phyloP scores from a whole-genome alignment of 1,140 invertebrate genomes.

The Aphaenogaster ashmeadi region DNA sequence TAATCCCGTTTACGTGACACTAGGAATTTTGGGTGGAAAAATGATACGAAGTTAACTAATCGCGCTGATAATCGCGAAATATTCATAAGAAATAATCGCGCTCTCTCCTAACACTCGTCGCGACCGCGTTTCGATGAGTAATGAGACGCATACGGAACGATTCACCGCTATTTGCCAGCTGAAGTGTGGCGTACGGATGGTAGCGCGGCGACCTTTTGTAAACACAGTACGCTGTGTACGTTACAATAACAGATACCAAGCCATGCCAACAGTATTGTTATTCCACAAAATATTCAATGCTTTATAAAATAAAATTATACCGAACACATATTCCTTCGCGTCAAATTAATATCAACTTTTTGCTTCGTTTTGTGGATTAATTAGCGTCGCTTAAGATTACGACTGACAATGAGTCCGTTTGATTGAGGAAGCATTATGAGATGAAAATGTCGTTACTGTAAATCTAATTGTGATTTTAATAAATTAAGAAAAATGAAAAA shows the following conservation, averaged over 20 bases:
- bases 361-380: background rate
- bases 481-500: background rate
- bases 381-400: background rate
- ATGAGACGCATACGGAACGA: background rate
- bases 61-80: background rate
- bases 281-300: background rate
- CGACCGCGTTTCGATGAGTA: slow-evolving; percentile 12
- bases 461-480: background rate
- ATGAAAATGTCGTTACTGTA: background rate
- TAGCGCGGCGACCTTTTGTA: background rate
- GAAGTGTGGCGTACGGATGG: background rate
- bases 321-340: background rate
- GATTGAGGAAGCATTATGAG: background rate
- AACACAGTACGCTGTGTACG: background rate
- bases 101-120: background rate
- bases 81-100: background rate
- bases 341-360: background rate
- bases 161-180: background rate
- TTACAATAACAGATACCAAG: background rate
- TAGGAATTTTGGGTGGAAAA: too few species aligned
- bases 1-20: too few species aligned
- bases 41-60: background rate
- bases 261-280: background rate
- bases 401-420: background rate
- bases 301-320: background rate